Percentiles rank a stretch among this genome's conserved stretches.
Evolutionary conservation across 2,113 vertebrate genomes (phyloP).

Genomic region (Aptenodytes forsteri): DNA sequence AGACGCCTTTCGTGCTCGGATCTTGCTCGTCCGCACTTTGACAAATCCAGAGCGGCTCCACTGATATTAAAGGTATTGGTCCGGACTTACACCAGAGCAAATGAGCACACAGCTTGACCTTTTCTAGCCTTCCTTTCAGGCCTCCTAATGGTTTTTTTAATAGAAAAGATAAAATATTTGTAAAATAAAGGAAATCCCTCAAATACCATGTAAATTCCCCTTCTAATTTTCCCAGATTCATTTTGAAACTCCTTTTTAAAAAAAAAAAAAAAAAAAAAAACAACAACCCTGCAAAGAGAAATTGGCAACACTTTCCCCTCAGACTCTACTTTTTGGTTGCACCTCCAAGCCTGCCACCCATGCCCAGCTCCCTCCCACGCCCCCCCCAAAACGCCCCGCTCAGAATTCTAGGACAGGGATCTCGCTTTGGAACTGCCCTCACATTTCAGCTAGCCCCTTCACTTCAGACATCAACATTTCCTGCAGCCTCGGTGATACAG

Average conservation of each 20-base stretch:
- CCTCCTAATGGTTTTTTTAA: constrained; percentile 47
- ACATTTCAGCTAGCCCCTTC: neutral
- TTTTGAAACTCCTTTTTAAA: neutral
- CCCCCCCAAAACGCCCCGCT: accelerated
- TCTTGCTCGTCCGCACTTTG: neutral
- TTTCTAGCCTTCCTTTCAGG: constrained; percentile 30
- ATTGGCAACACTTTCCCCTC: neutral
- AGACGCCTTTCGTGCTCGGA: accelerated
- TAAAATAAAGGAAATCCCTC: constrained; percentile 61
- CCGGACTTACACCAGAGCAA: constrained; percentile 57
- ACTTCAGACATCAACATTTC: neutral
- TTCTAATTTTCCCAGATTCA: constrained; percentile 47
- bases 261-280: too few relatives aligned
- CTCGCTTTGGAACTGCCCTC: neutral
- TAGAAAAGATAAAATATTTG: constrained; percentile 58
- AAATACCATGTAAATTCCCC: constrained; percentile 64
- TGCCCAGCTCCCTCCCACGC: neutral
- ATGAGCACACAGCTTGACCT: constrained; percentile 45
- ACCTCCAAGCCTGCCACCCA: neutral
- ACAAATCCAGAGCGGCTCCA: neutral
- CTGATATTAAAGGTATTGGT: constrained; percentile 47
- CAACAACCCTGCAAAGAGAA: neutral
- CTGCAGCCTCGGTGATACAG: neutral
- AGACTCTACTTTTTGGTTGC: accelerated
- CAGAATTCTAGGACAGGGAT: neutral